A percentile compares a stretch with the other conserved stretches of the same genome.
phyloP scores from a whole-genome alignment of 2,888 invertebrate species.

The Harpagoxenus sublaevis region DNA sequence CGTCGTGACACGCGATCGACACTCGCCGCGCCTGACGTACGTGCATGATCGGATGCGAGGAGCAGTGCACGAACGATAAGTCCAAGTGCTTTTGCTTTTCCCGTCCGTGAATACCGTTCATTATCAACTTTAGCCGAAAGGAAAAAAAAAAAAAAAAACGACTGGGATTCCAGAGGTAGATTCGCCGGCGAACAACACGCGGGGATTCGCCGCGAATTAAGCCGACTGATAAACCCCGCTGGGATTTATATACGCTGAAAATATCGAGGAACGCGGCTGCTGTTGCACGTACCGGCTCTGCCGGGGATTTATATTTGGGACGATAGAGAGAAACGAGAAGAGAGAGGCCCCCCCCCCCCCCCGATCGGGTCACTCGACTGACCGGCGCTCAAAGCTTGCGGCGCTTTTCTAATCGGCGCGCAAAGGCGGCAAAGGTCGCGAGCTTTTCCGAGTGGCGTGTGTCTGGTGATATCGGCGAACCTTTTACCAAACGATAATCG shows the following conservation, averaged over 20 bases:
- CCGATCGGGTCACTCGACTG: slow-evolving; percentile 18
- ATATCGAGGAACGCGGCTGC: slow-evolving; percentile 8
- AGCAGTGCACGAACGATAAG: slow-evolving; percentile 32
- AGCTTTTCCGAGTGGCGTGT: slow-evolving; percentile 12
- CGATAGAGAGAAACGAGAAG: slow-evolving; percentile 9
- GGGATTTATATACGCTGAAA: neutral
- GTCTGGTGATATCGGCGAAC: neutral
- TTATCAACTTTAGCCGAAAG: neutral
- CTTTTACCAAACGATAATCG: slow-evolving; percentile 6
- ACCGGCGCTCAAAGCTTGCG: slow-evolving; percentile 43
- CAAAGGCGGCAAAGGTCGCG: neutral
- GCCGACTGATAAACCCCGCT: neutral
- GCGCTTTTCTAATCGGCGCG: slow-evolving; percentile 22
- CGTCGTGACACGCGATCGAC: slow-evolving; percentile 43
- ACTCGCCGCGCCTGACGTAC: slow-evolving; percentile 39
- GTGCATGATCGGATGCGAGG: slow-evolving; percentile 40
- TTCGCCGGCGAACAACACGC: neutral
- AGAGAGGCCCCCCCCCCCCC: neutral
- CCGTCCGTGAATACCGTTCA: neutral
- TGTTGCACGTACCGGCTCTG: no score
- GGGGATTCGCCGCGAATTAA: neutral
- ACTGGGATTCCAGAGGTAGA: neutral
- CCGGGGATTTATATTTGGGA: slow-evolving; percentile 37
- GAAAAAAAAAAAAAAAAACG: no score
- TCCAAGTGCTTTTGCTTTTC: slow-evolving; percentile 14